These are phyloP conservation scores for Lamellibrachia columna DNA, from an alignment of 2,888 invertebrate genomes.

Conservation along the genomic window DNA sequence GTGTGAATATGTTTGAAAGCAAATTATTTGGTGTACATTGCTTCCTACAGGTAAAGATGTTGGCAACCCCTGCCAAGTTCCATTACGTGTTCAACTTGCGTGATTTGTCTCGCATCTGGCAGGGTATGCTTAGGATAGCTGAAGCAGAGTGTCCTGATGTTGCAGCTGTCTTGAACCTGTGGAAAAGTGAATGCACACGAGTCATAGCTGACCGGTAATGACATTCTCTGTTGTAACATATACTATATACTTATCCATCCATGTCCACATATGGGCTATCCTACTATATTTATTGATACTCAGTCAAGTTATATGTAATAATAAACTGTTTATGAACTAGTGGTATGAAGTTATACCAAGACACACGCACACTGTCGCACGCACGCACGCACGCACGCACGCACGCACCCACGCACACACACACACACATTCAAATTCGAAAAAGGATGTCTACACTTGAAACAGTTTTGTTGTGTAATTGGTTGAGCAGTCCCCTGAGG, in stretches of 20 bases:
- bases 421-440: too few relatives aligned
- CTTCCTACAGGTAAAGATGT: constrained; percentile 69
- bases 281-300: too few relatives aligned
- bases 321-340: too few relatives aligned
- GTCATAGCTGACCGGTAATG: constrained; percentile 82
- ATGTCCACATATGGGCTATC: neutral
- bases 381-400: too few relatives aligned
- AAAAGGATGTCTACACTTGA: too few relatives aligned
- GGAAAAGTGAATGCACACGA: constrained; percentile 87
- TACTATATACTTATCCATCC: neutral
- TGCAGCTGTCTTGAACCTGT: constrained; percentile 75
- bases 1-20: neutral
- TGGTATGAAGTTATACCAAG: too few relatives aligned
- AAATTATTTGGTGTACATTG: neutral
- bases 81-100: constrained; percentile 91
- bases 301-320: too few relatives aligned
- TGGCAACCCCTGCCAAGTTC: constrained; percentile 91
- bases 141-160: constrained; percentile 74
- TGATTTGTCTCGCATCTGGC: constrained; percentile 90
- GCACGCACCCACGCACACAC: too few relatives aligned
- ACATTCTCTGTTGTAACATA: neutral
- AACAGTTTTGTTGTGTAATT: too few relatives aligned
- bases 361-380: too few relatives aligned
- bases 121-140: constrained; percentile 83
- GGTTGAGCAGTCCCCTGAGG: too few relatives aligned